Evolutionary conservation across 92 coral and sea anemone genomes (phyloP).

Genomic region (Heteractis magnifica): DNA sequence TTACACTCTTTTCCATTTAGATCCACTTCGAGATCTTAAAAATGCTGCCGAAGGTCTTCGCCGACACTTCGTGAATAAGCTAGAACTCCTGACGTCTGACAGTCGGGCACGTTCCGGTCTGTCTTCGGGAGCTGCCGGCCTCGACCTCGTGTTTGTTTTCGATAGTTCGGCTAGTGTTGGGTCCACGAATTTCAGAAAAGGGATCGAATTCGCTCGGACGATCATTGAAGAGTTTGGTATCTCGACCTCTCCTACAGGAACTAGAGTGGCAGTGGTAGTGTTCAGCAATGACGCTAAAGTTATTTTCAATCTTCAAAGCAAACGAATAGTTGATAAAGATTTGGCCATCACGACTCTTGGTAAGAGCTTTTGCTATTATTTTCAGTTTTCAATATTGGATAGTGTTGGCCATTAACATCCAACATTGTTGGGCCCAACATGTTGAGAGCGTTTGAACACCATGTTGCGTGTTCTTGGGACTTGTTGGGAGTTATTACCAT

Average conservation of each 20-base stretch:
- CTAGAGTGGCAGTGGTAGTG: constrained; percentile 91
- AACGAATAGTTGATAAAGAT: constrained; percentile 65
- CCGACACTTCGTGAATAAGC: constrained; percentile 78
- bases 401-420: no score
- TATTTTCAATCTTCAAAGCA: constrained; percentile 69
- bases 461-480: no score
- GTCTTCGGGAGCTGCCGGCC: constrained; percentile 95
- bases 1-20: constrained; percentile 26
- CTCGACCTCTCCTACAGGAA: constrained; percentile 78
- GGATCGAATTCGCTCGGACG: constrained; percentile 81
- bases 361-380: constrained; percentile 26
- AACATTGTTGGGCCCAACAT: no score
- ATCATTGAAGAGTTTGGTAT: constrained; percentile 94
- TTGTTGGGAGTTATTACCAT: no score
- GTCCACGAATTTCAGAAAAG: constrained; percentile 72
- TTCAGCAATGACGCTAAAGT: constrained; percentile 76
- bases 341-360: constrained; percentile 71
- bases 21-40: constrained; percentile 70
- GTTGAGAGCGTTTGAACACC: no score
- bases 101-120: constrained; percentile 95
- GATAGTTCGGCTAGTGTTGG: constrained; percentile 99
- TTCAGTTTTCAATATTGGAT: no score
- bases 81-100: constrained; percentile 80
- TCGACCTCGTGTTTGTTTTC: constrained; percentile 88
- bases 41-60: constrained; percentile 76